Evolutionary conservation across 2,797 vertebrate species (phyloP).

Genomic region (Neosilurus hyrtlii): DNA sequence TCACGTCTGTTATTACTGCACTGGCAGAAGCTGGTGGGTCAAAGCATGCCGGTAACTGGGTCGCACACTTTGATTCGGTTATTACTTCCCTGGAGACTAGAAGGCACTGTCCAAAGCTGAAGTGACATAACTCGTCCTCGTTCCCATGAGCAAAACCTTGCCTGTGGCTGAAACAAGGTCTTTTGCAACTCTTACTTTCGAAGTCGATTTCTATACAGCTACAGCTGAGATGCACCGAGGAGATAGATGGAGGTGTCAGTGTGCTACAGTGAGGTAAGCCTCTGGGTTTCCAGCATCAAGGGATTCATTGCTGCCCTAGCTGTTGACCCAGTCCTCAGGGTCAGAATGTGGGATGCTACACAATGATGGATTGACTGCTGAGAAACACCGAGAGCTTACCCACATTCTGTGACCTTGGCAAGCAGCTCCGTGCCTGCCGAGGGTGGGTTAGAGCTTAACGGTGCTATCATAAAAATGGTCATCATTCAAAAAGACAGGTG

Average conservation of each 20-base stretch:
- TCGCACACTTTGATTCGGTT: conserved; percentile 45
- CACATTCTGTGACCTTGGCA: conserved; percentile 38
- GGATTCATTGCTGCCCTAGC: conserved; percentile 36
- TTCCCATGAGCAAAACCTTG: background rate
- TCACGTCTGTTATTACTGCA: conserved; percentile 44
- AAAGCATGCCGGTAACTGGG: conserved; percentile 42
- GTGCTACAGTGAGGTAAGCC: conserved; percentile 27
- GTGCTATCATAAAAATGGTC: conserved; percentile 29
- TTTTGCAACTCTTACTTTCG: background rate
- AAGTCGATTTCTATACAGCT: conserved; percentile 7
- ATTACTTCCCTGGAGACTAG: conserved; percentile 39
- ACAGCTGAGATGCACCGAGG: background rate
- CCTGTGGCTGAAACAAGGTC: conserved; percentile 20
- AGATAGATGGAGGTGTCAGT: conserved; percentile 42
- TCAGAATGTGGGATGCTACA: conserved; percentile 38
- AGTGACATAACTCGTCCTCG: conserved; percentile 19
- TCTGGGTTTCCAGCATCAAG: conserved; percentile 36
- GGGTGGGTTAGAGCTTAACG: conserved; percentile 33
- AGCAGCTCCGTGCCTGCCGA: conserved; percentile 30
- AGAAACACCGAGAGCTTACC: conserved; percentile 14
- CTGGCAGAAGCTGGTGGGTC: conserved; percentile 8
- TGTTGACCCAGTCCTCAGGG: conserved; percentile 41
- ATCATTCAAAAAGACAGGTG: conserved; percentile 51
- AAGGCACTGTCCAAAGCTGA: conserved; percentile 23
- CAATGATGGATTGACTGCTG: conserved; percentile 43